phyloP scores from a whole-genome alignment of 2,888 invertebrate genomes.

The Ormyrus thymus region DNA sequence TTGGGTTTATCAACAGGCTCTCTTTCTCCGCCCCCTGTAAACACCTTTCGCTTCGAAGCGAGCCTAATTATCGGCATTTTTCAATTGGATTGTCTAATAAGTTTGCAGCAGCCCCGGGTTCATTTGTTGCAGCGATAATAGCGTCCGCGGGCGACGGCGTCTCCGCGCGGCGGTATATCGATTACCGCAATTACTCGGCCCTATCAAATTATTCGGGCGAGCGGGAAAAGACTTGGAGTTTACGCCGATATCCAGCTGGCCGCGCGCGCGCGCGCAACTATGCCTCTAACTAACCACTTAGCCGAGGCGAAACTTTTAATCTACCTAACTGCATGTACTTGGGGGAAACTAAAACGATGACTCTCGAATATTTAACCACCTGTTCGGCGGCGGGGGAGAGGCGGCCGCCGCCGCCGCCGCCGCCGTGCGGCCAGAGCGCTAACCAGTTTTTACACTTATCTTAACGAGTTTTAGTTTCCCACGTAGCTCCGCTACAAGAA shows the following conservation, averaged over 20 bases:
- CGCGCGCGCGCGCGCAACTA: background rate
- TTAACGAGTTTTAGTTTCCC: slow-evolving; percentile 1
- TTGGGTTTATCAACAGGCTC: no score
- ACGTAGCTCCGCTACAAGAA: background rate
- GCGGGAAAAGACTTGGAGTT: background rate
- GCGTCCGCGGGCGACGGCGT: no score
- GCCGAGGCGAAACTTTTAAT: slow-evolving; percentile 36
- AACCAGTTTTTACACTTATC: slow-evolving; percentile 8
- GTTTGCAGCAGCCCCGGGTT: no score
- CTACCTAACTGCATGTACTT: slow-evolving; percentile 17
- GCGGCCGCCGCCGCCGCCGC: no score
- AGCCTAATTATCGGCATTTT: no score
- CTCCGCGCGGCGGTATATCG: background rate
- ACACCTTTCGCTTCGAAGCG: no score
- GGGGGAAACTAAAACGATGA: slow-evolving; percentile 3
- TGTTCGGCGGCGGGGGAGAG: background rate
- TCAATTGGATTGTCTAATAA: no score
- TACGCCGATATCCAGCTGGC: no score
- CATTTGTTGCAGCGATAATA: no score
- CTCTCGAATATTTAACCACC: slow-evolving; percentile 30
- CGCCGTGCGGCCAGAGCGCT: background rate
- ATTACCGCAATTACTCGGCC: slow-evolving; percentile 3
- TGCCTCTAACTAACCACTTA: slow-evolving; percentile 28
- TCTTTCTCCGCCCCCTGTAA: no score
- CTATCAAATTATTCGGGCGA: slow-evolving; percentile 16